Evolutionary conservation across 1,140 invertebrate genomes (phyloP), one percentile per base, ranked within the genome.

Genomic region (Drosophila kanapiae): DNA sequence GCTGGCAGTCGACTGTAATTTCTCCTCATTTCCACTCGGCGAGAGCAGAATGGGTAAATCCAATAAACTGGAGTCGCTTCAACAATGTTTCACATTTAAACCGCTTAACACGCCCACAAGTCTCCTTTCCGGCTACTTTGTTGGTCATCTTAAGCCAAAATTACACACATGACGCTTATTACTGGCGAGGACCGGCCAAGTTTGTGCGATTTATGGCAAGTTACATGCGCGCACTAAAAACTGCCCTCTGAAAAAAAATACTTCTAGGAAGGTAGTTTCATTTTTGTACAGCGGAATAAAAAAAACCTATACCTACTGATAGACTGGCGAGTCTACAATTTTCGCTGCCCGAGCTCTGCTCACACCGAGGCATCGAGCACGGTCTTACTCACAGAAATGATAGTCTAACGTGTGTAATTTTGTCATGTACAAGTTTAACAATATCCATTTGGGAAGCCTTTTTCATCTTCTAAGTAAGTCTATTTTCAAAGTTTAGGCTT

Each of bases 41-140:
- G 23, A 3, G 23, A 16, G 31, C n/a, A 48, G 27, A 29, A 13
- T n/a, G 42, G n/a, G n/a, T 7, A 49, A 57, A 69, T 78, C 75
- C 56, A 69, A 77, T 77, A 77, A 70, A 68, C 18, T 40, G 48
- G 59, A 43, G 56, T 38, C 29, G 6, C 14, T 11, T 35, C 43
- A 16, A 58, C 75, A 78, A 78, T 78, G 65, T 71, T 70, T 78
- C 58, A 78, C 49, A 78, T 60, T 77, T 77, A 77, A 77, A 60
- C 71, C 60, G 71, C 74, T 76, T 75, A 75, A 40, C 59, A 75
- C 58, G 37, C 16, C 38, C 49, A 63, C 43, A 51, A 62, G 43
- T 74, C 35, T 33, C 38, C 40, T 16, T 14, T 59, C 53, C 23
- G 58, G 51, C 58, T 54, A 70, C 70, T 63, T 80, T 59, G 54